Evolutionary conservation across 2,113 vertebrate genomes (phyloP).

Genomic region (Rhagologus leucostigma): DNA sequence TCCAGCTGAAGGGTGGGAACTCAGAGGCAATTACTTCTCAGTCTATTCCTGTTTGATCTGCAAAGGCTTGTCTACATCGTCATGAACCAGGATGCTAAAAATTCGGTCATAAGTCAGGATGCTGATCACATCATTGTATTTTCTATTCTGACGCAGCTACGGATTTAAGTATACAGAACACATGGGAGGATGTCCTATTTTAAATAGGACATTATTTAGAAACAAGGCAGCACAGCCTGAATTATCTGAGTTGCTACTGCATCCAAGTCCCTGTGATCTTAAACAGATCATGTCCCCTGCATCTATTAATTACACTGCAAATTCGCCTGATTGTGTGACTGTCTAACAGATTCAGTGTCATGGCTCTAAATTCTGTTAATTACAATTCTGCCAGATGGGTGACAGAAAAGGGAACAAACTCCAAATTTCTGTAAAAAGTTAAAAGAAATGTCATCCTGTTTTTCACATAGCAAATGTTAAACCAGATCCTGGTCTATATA

Average conservation of each 20-base stretch:
- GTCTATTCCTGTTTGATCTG: background rate
- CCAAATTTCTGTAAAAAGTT: background rate
- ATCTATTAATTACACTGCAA: constrained; percentile 29
- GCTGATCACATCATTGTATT: background rate
- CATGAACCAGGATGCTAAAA: background rate
- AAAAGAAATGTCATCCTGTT: background rate
- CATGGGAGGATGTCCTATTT: background rate
- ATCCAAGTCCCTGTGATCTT: background rate
- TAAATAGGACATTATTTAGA: background rate
- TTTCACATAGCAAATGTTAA: background rate
- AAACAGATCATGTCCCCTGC: background rate
- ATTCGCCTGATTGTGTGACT: background rate
- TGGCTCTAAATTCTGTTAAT: constrained; percentile 12
- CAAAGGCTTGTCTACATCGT: background rate
- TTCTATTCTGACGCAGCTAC: background rate
- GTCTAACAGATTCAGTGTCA: background rate
- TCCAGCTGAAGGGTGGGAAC: background rate
- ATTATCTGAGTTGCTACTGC: background rate
- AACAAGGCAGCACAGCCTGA: background rate
- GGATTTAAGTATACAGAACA: background rate
- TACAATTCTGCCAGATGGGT: background rate
- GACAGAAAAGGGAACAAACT: background rate
- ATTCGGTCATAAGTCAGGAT: background rate
- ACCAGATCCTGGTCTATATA: background rate
- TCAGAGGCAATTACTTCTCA: background rate